Conservation (phyloP, 2,888 invertebrate genomes). For the Pantelozetes paolii region DNA sequence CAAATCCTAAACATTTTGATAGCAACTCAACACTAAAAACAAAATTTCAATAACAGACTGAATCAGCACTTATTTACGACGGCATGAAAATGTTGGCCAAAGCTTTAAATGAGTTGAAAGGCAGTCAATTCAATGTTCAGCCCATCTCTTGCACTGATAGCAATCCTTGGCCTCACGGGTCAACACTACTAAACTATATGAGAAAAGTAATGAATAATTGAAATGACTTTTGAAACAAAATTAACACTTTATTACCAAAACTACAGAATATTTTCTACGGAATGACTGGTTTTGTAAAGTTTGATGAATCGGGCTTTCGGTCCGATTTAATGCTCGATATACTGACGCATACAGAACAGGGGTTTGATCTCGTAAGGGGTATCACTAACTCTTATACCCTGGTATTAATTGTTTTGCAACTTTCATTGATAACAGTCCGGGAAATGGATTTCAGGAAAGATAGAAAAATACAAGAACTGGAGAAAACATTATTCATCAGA, state of each 20-base stretch:
- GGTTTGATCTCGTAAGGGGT: conserved; percentile 3
- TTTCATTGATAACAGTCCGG: neutral
- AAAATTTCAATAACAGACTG: conserved; percentile 50
- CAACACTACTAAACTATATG: conserved; percentile 91
- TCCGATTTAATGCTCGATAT: neutral
- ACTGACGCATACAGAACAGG: neutral
- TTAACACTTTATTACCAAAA: no score
- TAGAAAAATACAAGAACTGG: neutral
- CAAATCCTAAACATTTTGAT: no score
- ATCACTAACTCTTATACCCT: no score
- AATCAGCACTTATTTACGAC: conserved; percentile 55
- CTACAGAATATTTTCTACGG: neutral
- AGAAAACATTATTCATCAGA: neutral
- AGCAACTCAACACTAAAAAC: neutral
- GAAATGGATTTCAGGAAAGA: neutral
- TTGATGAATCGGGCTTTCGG: neutral
- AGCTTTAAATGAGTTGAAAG: conserved; percentile 53
- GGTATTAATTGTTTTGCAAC: neutral
- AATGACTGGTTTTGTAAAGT: neutral
- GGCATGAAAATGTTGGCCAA: conserved; percentile 54
- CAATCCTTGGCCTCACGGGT: conserved; percentile 76
- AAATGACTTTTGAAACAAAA: no score
- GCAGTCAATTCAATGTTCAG: conserved; percentile 43
- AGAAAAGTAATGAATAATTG: conserved; percentile 72
- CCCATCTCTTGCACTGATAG: conserved; percentile 43